Evolutionary conservation across 92 coral and sea anemone species (phyloP).

Genomic region (Phenganax marumi): DNA sequence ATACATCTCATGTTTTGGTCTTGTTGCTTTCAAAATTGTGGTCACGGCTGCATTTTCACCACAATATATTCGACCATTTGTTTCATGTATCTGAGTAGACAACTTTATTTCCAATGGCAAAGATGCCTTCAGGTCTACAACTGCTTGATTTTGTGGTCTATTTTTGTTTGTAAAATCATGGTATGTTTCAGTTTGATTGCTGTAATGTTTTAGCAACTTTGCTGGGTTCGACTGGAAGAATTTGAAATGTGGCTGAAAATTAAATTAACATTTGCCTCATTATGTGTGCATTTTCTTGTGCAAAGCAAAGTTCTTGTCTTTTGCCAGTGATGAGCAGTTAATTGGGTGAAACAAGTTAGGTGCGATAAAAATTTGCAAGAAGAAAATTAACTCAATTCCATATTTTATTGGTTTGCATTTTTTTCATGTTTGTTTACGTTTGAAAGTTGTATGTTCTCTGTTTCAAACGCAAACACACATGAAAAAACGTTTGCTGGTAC

Average conservation of each 20-base stretch:
- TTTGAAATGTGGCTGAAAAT: neutral
- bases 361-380: no score
- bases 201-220: neutral
- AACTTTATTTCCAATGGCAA: neutral
- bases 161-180: slow-evolving; percentile 13
- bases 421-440: no score
- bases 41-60: slow-evolving; percentile 71
- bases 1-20: slow-evolving; percentile 70
- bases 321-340: no score
- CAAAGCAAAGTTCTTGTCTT: no score
- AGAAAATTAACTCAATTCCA: no score
- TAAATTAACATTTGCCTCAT: neutral
- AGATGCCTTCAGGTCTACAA: neutral
- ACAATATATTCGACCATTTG: slow-evolving; percentile 52
- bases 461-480: no score
- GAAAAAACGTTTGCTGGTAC: no score
- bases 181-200: neutral
- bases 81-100: neutral
- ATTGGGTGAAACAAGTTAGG: no score
- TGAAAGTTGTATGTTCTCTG: no score
- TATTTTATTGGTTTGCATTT: no score
- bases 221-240: neutral
- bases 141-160: neutral
- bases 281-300: no score
- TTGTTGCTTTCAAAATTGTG: slow-evolving; percentile 72